Evolutionary conservation across 2,888 invertebrate species (phyloP).

Genomic region (Nephrocerus scutellatus): DNA sequence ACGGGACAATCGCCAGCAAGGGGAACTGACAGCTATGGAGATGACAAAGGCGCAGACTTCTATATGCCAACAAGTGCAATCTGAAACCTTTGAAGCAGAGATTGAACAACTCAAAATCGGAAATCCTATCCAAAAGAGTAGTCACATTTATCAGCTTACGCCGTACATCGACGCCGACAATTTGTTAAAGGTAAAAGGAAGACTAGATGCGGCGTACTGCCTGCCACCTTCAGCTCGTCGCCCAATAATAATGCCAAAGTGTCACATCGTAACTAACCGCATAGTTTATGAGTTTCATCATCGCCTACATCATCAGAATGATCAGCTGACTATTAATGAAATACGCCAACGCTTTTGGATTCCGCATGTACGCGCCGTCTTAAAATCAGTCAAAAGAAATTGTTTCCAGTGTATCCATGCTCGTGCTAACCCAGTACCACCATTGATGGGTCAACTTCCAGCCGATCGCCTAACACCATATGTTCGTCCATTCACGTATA

Average conservation of each 20-base stretch:
- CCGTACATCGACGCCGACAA: constrained; percentile 3
- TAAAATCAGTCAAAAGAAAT: constrained; percentile 3
- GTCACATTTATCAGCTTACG: background rate
- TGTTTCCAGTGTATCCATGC: background rate
- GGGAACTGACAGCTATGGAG: background rate
- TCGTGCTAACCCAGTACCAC: constrained; percentile 6
- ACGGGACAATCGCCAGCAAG: background rate
- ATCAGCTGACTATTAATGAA: constrained; percentile 8
- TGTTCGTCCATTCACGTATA: constrained; percentile 15
- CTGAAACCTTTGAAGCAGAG: constrained; percentile 4
- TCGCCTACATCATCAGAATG: constrained; percentile 9
- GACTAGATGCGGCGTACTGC: constrained; percentile 4
- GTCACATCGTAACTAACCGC: background rate
- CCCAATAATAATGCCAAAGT: constrained; percentile 7
- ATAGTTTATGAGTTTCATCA: background rate
- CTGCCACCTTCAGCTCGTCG: constrained; percentile 2
- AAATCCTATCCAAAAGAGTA: too few species aligned
- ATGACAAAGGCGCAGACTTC: constrained; percentile 1
- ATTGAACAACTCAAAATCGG: too few species aligned
- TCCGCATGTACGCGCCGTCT: constrained; percentile 1
- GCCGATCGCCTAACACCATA: constrained; percentile 2
- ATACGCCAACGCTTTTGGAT: constrained; percentile 11
- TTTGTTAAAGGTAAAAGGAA: background rate
- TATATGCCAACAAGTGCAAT: background rate
- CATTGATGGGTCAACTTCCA: constrained; percentile 4